Conservation (phyloP, 2,113 vertebrate genomes). For the Alosa alosa region DNA sequence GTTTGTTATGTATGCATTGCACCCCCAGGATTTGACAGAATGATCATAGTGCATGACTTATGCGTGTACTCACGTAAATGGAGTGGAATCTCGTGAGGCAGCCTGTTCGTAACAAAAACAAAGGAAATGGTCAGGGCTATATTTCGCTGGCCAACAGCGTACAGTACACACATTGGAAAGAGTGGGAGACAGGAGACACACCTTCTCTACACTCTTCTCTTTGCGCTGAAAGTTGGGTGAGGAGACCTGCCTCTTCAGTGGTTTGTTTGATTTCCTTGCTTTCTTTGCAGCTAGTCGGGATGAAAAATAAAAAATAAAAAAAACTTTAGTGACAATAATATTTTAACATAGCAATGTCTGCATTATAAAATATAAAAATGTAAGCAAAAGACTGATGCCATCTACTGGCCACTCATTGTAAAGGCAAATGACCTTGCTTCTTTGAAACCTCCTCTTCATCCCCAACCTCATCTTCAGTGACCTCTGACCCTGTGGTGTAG, state of each 20-base stretch:
- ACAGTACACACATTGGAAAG: not conserved
- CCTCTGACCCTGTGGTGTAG: conserved; percentile 95
- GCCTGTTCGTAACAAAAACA: conserved; percentile 60
- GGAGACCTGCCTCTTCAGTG: conserved; percentile 84
- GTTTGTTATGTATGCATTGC: not conserved
- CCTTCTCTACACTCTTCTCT: conserved; percentile 85
- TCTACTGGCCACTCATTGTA: conserved; percentile 38
- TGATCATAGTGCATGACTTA: not conserved
- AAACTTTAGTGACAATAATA: not conserved
- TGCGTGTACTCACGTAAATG: conserved; percentile 85
- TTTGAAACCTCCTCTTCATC: conserved; percentile 93
- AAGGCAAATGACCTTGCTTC: conserved; percentile 80
- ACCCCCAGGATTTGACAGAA: not conserved
- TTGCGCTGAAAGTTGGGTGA: conserved; percentile 87
- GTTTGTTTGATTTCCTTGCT: conserved; percentile 79
- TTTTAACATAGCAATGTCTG: not conserved
- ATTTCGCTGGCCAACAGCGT: not conserved
- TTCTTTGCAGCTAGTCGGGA: conserved; percentile 71
- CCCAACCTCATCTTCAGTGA: conserved; percentile 96
- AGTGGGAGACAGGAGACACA: conserved; percentile 41
- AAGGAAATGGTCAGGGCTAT: not conserved
- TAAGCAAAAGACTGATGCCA: conserved; percentile 33
- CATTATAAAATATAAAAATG: not conserved
- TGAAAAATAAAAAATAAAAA: not conserved
- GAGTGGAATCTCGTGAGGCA: conserved; percentile 82